Conservation (phyloP, 2,888 invertebrate species). For the Hirtodrosophila alboralis region DNA sequence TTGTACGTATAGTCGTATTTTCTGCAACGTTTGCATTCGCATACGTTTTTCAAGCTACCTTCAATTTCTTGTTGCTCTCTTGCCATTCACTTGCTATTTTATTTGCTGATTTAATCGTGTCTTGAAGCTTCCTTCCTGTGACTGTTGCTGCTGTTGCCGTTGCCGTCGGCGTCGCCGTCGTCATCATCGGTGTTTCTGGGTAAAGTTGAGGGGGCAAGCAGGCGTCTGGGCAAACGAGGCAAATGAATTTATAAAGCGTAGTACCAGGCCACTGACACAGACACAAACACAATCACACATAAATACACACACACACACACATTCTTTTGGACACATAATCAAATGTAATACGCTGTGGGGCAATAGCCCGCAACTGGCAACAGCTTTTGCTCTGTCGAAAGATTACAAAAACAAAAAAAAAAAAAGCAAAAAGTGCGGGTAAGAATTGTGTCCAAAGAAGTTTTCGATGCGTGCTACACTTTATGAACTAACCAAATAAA, state of each 20-base stretch:
- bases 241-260: conserved; percentile 67
- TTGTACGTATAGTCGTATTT: conserved; percentile 35
- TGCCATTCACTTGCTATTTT: conserved; percentile 70
- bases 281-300: conserved; percentile 7
- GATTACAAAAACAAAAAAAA: conserved; percentile 41
- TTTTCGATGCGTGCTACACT: conserved; percentile 30
- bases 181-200: conserved; percentile 6
- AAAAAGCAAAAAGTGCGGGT: conserved; percentile 36
- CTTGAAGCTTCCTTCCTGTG: conserved; percentile 79
- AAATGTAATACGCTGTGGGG: conserved; percentile 76
- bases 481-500: conserved; percentile 27
- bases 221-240: conserved; percentile 23
- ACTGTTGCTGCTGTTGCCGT: conserved; percentile 53
- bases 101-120: conserved; percentile 79
- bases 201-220: conserved; percentile 1
- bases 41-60: conserved; percentile 51
- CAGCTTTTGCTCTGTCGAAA: conserved; percentile 52
- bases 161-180: conserved; percentile 1
- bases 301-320: conserved; percentile 22
- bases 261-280: conserved; percentile 41
- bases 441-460: conserved; percentile 30
- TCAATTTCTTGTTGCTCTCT: conserved; percentile 73
- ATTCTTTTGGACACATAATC: conserved; percentile 57
- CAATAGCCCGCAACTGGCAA: conserved; percentile 71
- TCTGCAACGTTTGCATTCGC: conserved; percentile 69